phyloP scores from a whole-genome alignment of 2,888 invertebrate genomes.

The Boloria selene region DNA sequence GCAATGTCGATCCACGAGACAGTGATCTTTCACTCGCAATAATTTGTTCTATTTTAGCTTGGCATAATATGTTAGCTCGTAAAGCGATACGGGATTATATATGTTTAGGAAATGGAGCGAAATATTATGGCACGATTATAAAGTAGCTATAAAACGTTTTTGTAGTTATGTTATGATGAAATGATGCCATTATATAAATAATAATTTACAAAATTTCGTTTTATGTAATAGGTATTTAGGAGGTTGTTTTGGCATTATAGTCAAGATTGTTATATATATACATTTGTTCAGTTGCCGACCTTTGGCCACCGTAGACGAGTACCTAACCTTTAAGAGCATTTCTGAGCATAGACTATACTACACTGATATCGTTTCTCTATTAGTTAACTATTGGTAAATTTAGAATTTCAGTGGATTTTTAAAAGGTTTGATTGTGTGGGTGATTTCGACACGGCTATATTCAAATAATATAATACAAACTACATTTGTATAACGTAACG shows the following conservation, averaged over 20 bases:
- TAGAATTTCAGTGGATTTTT: constrained; percentile 1
- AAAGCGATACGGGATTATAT: constrained; percentile 61
- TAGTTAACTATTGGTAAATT: constrained; percentile 7
- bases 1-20: constrained; percentile 33
- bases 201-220: not conserved
- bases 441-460: not conserved
- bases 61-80: constrained; percentile 42
- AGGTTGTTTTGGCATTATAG: constrained; percentile 28
- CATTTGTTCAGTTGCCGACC: constrained; percentile 33
- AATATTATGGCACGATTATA: constrained; percentile 40
- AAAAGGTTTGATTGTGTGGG: not conserved
- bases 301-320: constrained; percentile 39
- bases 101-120: constrained; percentile 44
- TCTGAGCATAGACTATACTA: constrained; percentile 26
- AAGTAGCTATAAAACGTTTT: constrained; percentile 12
- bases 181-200: constrained; percentile 22
- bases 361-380: constrained; percentile 23
- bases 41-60: constrained; percentile 49
- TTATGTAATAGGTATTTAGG: constrained; percentile 7
- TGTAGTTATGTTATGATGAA: constrained; percentile 35
- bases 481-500: too few relatives aligned
- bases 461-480: too few relatives aligned
- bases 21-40: constrained; percentile 42
- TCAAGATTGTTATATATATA: constrained; percentile 27
- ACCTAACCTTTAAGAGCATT: constrained; percentile 39